Conservation (phyloP, 2,113 vertebrate species). For the Engraulis encrasicolus region DNA sequence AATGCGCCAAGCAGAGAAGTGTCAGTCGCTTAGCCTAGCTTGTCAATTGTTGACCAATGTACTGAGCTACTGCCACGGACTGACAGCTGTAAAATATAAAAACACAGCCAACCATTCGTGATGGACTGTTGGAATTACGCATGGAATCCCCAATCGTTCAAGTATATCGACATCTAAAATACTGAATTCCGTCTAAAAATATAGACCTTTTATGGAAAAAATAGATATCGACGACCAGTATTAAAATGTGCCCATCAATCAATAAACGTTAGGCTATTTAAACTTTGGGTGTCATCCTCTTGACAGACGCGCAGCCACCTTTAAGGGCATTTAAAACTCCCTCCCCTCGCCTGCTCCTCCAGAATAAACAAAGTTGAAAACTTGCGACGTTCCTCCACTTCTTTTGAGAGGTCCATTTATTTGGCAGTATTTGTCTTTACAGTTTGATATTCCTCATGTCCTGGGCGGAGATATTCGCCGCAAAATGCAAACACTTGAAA, state of each 20-base stretch:
- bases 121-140: not conserved
- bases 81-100: not conserved
- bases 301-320: constrained; percentile 8
- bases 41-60: not conserved
- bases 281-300: constrained; percentile 47
- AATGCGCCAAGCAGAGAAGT: not conserved
- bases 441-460: constrained; percentile 39
- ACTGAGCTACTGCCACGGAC: not conserved
- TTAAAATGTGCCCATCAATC: not conserved
- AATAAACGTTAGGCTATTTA: constrained; percentile 2
- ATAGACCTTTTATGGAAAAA: not conserved
- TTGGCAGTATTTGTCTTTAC: constrained; percentile 41
- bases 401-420: constrained; percentile 33
- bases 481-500: constrained; percentile 46
- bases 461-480: constrained; percentile 47
- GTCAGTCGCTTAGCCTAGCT: not conserved
- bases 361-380: constrained; percentile 46
- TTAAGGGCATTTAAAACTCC: constrained; percentile 49
- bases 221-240: no score
- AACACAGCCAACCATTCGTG: not conserved
- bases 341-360: constrained; percentile 2
- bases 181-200: no score
- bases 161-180: not conserved
- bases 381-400: not conserved
- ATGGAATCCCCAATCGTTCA: not conserved